Conservation (phyloP, 2,797 vertebrate species). For the Cichlasoma orientale region DNA sequence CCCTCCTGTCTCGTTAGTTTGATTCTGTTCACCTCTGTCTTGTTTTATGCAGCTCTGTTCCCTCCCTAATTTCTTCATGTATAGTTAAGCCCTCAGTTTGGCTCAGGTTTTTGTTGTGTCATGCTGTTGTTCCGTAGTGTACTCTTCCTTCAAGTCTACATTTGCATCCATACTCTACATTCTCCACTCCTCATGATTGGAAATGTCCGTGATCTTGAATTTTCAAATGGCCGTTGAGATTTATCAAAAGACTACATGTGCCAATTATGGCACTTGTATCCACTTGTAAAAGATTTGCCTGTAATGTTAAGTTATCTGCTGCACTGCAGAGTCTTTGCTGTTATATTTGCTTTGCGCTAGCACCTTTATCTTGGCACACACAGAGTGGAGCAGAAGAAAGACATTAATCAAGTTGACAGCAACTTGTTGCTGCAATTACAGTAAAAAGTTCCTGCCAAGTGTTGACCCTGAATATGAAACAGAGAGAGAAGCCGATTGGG, state of each 20-base stretch:
- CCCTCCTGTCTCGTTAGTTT: no score
- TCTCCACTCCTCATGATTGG: no score
- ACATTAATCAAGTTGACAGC: background rate
- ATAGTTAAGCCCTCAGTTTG: no score
- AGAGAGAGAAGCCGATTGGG: background rate
- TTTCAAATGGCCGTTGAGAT: fast-evolving
- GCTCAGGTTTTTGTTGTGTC: no score
- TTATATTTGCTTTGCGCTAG: background rate
- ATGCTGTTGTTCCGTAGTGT: no score
- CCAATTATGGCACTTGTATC: background rate
- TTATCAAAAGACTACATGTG: background rate
- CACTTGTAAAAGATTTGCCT: background rate
- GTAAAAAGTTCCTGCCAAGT: background rate
- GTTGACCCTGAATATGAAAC: background rate
- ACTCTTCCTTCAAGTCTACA: no score
- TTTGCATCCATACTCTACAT: no score
- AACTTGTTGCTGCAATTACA: background rate
- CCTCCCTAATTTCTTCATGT: no score
- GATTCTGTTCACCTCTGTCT: no score
- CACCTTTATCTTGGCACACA: background rate
- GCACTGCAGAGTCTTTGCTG: background rate
- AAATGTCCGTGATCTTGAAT: background rate
- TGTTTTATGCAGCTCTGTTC: no score
- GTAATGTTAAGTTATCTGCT: background rate
- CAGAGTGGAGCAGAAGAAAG: background rate